Evolutionary conservation across 2,888 invertebrate genomes (phyloP).

Genomic region (Spisula solida): DNA sequence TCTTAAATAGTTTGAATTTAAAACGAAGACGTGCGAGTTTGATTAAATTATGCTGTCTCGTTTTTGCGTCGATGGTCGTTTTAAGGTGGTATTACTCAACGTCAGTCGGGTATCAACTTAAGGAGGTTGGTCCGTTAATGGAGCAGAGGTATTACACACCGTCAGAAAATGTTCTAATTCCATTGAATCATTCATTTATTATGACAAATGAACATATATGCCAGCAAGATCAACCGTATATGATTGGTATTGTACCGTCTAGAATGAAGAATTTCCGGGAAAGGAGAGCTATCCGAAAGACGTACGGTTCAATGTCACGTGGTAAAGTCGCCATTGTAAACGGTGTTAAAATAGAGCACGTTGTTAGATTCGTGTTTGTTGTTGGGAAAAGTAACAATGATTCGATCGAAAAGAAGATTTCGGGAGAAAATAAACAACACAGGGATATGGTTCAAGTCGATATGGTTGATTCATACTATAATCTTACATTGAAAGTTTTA

Average conservation of each 20-base stretch:
- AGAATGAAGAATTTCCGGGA: background rate
- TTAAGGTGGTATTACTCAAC: no score
- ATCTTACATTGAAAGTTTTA: constrained; percentile 13
- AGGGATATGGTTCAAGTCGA: background rate
- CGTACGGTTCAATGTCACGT: background rate
- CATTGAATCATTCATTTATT: background rate
- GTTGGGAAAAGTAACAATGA: background rate
- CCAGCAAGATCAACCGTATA: background rate
- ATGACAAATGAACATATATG: background rate
- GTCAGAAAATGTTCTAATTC: background rate
- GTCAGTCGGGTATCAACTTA: no score
- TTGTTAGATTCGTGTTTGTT: constrained; percentile 13
- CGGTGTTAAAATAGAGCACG: background rate
- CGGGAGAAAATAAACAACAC: background rate
- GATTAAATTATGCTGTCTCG: no score
- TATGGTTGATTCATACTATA: constrained; percentile 15
- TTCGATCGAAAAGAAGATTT: background rate
- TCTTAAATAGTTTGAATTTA: no score
- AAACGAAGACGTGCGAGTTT: no score
- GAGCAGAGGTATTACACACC: background rate
- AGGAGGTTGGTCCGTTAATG: no score
- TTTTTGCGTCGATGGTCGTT: no score
- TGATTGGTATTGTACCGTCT: background rate
- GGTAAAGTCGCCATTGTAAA: background rate
- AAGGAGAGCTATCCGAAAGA: background rate